These are phyloP conservation scores for Autographa gamma DNA, from an alignment of 2,888 invertebrate species.

Conservation along the genomic window DNA sequence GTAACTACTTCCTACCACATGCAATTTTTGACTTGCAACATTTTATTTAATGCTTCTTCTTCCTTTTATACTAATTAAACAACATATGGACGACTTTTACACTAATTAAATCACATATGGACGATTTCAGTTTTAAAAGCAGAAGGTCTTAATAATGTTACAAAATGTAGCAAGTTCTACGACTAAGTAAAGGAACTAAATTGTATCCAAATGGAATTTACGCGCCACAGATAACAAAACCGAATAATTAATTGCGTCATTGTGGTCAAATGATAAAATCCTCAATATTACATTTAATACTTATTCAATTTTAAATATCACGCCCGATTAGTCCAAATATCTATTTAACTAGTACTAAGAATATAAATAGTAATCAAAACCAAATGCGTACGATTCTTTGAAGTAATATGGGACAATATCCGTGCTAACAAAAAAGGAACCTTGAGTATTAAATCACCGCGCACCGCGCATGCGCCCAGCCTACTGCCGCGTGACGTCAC, in stretches of 20 bases:
- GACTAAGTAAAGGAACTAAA: too few relatives aligned
- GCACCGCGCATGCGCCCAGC: constrained; percentile 63
- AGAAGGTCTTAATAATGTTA: not conserved
- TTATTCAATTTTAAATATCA: not conserved
- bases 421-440: constrained; percentile 71
- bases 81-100: not conserved
- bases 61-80: not conserved
- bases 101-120: not conserved
- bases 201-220: too few relatives aligned
- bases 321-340: not conserved
- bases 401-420: constrained; percentile 63
- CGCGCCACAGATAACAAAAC: too few relatives aligned
- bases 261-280: not conserved
- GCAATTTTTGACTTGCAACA: not conserved
- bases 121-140: not conserved
- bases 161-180: too few relatives aligned
- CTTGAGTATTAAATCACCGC: constrained; percentile 75
- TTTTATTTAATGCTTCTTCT: not conserved
- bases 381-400: constrained; percentile 44
- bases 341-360: constrained; percentile 35
- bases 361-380: constrained; percentile 34
- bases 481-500: constrained; percentile 74
- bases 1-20: not conserved
- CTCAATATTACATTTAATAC: not conserved
- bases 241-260: not conserved